Percentiles rank a stretch among this genome's conserved stretches.
phyloP scores from a whole-genome alignment of 2,797 vertebrate species.

The Acanthurus lineatus region DNA sequence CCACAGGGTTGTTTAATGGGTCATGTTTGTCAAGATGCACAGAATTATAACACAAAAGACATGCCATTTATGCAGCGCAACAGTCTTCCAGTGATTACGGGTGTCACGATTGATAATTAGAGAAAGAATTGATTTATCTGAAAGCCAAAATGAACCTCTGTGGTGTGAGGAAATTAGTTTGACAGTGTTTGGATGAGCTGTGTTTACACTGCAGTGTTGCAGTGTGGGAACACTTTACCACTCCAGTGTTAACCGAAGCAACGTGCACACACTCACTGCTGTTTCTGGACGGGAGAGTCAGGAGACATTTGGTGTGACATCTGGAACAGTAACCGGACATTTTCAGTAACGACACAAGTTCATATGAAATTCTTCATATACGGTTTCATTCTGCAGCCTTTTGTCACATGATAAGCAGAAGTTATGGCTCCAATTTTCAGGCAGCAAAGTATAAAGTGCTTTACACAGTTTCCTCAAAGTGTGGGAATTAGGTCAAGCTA shows the following conservation, averaged over 20 bases:
- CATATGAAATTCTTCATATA: conserved; percentile 55
- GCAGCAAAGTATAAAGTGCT: conserved; percentile 54
- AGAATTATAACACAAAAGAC: conserved; percentile 86
- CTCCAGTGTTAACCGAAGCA: conserved; percentile 43
- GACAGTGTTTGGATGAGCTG: conserved; percentile 78
- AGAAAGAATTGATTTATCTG: conserved; percentile 79
- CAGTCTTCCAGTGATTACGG: conserved; percentile 82
- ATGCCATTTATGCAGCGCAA: conserved; percentile 79
- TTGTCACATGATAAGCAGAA: conserved; percentile 47
- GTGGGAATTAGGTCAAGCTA: conserved; percentile 74
- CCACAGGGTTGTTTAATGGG: conserved; percentile 84
- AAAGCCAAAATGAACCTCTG: conserved; percentile 81
- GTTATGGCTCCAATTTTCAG: conserved; percentile 55
- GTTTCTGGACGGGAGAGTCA: conserved; percentile 16
- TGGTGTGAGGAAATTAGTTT: conserved; percentile 77
- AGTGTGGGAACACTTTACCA: conserved; percentile 50
- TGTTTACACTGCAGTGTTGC: conserved; percentile 67
- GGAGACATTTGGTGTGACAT: conserved; percentile 52
- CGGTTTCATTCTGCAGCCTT: conserved; percentile 48
- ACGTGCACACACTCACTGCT: conserved; percentile 32
- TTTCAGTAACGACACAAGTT: conserved; percentile 47
- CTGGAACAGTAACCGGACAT: conserved; percentile 47
- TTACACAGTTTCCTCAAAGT: conserved; percentile 61
- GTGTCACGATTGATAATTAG: conserved; percentile 86
- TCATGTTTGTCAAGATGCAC: conserved; percentile 88